Evolutionary conservation across 2,888 invertebrate species (phyloP), one percentile per base, ranked within the genome.

Genomic region (Seladonia tumulorum): DNA sequence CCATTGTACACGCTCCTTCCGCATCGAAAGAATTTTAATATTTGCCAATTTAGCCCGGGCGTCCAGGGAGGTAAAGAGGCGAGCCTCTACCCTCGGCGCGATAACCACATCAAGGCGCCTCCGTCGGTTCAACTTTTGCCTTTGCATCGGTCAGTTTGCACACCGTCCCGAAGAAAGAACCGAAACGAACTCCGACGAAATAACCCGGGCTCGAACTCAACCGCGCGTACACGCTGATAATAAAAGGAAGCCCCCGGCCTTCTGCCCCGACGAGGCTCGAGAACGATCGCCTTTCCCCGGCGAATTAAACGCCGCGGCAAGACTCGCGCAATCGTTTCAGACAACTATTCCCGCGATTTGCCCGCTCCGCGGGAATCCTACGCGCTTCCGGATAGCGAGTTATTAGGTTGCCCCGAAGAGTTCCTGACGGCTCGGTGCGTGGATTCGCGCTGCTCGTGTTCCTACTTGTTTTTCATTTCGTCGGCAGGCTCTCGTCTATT

Each of bases 1-100:
- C 91, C 91, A 90, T 89, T 91, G 90, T 91, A 90, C 90, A 87
- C 90, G 90, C 89, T 86, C 91, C 89, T 92, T 91, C 90, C 88
- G 87, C 91, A 92, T 92, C 92, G 90, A 90, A 93, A 93, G 93
- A 93, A 93, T 93, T 93, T 93, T 93, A 93, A 93, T 93, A 93
- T 93, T 93, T 90, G 92, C 92, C 93, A 93, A 93, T 93, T 93
- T 93, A 90, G 90, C 90, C 14, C 53, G 83, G 86, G 82, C 87
- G 88, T 88, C 89, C 35, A 88, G 90, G 88, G 89, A 91, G 89
- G 89, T 87, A 90, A 92, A 92, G 89, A 89, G 90, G 80, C 83
- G 84, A 60, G 81, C 78, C 84, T 71, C 71, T 82, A 85, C 84
- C 89, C 91, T 68, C 91, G 74, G 90, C 89, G 91, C 93, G 91